phyloP scores from a whole-genome alignment of 2,888 invertebrate genomes.

The Sinhomidia bicolor region DNA sequence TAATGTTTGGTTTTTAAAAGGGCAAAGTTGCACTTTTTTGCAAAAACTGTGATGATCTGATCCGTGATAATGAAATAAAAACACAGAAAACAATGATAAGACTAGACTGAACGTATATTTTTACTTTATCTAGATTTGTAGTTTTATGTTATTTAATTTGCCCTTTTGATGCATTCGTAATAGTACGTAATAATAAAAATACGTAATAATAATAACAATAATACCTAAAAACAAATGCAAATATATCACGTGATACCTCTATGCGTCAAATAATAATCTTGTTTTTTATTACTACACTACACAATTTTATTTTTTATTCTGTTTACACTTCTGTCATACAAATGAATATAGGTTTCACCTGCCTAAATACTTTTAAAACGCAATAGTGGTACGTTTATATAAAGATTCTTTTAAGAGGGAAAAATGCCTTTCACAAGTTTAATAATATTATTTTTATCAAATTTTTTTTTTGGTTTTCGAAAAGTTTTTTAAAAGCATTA shows the following conservation, averaged over 20 bases:
- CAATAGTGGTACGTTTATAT: too few relatives aligned
- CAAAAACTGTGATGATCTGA: neutral
- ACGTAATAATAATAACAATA: neutral
- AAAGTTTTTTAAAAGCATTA: too few relatives aligned
- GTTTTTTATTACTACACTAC: neutral
- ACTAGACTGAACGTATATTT: neutral
- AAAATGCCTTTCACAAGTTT: too few relatives aligned
- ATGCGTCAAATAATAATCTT: neutral
- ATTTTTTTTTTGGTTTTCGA: too few relatives aligned
- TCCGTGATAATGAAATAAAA: neutral
- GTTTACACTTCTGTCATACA: neutral
- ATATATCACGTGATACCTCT: too few relatives aligned
- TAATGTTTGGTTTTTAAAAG: neutral
- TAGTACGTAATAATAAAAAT: constrained; percentile 21
- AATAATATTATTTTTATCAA: too few relatives aligned
- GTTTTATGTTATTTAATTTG: constrained; percentile 13
- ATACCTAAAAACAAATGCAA: too few relatives aligned
- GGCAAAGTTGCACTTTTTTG: too few relatives aligned
- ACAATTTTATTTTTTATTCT: neutral
- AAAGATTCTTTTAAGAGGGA: too few relatives aligned
- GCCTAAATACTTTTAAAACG: too few relatives aligned
- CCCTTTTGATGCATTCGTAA: constrained; percentile 5
- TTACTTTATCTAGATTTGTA: constrained; percentile 30
- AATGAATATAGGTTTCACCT: neutral
- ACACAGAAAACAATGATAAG: neutral